Percentiles rank a stretch among this genome's conserved stretches.
Conservation (phyloP, 2,888 invertebrate species). For the Melolontha melolontha region DNA sequence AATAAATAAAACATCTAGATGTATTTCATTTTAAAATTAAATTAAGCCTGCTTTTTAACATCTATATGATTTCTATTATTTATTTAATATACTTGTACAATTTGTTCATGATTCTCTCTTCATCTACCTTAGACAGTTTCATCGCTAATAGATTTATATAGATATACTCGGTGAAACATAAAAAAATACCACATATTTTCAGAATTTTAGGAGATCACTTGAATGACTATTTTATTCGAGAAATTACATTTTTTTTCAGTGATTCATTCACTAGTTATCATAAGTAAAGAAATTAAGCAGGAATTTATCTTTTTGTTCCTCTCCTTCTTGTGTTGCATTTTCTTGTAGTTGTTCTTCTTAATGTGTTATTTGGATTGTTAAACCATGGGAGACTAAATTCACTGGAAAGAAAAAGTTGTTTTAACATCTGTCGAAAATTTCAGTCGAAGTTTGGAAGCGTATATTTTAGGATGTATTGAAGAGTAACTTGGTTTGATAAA, state of each 20-base stretch:
- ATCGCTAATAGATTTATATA: conserved; percentile 14
- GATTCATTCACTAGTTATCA: conserved; percentile 30
- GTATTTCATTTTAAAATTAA: conserved; percentile 28
- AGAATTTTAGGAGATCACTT: conserved; percentile 44
- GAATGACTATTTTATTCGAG: conserved; percentile 46
- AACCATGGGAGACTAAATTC: conserved; percentile 64
- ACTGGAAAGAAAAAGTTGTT: conserved; percentile 53
- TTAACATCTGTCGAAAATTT: conserved; percentile 8
- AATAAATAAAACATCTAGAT: conserved; percentile 41
- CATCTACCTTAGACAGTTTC: conserved; percentile 13
- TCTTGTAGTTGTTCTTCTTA: conserved; percentile 50
- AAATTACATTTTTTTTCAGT: conserved; percentile 25
- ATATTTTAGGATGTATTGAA: too few species aligned
- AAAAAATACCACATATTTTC: conserved; percentile 42
- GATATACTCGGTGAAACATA: conserved; percentile 37
- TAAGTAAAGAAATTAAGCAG: neutral
- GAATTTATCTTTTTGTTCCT: conserved; percentile 55
- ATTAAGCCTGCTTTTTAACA: conserved; percentile 23
- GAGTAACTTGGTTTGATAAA: too few species aligned
- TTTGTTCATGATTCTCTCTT: conserved; percentile 26
- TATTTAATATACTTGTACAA: conserved; percentile 20
- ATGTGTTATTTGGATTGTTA: conserved; percentile 55
- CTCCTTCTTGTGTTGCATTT: conserved; percentile 54
- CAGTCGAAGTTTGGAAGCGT: too few species aligned
- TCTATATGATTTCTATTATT: conserved; percentile 24